These are phyloP conservation scores for Drosophila grimshawi DNA, from an alignment of 1,140 invertebrate species.

Conservation along the genomic window DNA sequence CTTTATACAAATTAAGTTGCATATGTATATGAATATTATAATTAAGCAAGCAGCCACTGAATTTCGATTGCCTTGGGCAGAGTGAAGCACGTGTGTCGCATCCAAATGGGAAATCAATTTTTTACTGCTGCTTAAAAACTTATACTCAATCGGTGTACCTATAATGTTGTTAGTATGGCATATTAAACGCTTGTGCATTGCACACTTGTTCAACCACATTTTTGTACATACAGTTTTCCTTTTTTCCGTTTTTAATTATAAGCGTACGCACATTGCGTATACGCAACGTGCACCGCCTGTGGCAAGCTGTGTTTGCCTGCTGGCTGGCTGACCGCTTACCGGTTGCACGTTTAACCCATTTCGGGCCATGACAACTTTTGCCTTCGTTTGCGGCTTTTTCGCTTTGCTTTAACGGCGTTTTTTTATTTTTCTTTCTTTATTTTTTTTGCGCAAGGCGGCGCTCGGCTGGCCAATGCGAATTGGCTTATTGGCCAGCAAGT, in stretches of 20 bases:
- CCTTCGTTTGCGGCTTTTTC: conserved; percentile 52
- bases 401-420: conserved; percentile 38
- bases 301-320: neutral
- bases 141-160: too few species aligned
- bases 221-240: conserved; percentile 35
- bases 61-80: conserved; percentile 30
- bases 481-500: conserved; percentile 33
- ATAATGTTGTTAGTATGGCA: neutral
- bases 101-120: conserved; percentile 54
- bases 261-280: conserved; percentile 62
- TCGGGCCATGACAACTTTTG: conserved; percentile 78
- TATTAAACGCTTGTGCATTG: conserved; percentile 9
- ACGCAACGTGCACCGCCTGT: conserved; percentile 61
- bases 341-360: conserved; percentile 79
- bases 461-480: conserved; percentile 43
- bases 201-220: conserved; percentile 29
- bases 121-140: conserved; percentile 19
- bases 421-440: neutral
- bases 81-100: conserved; percentile 34
- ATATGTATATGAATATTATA: conserved; percentile 17
- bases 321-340: conserved; percentile 26
- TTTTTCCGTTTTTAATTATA: conserved; percentile 66
- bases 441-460: conserved; percentile 38
- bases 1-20: conserved; percentile 1
- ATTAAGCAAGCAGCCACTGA: conserved; percentile 30